Base-by-base conservation (phyloP, 1,140 invertebrate genomes). In the Cherax destructor region DNA sequence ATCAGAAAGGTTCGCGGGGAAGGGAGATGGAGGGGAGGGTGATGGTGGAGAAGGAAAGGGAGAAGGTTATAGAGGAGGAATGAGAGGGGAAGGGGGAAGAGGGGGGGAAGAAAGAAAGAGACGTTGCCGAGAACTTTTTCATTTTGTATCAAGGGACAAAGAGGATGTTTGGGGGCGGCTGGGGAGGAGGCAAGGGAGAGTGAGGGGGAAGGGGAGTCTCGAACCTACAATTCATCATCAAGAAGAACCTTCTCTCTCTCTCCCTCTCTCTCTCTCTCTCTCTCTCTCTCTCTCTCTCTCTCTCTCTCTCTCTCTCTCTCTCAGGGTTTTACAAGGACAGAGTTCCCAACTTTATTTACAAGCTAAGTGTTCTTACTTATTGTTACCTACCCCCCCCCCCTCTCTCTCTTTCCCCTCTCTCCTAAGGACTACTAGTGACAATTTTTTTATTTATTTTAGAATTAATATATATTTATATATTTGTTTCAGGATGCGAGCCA, bases 211-310 rank as follows among this genome's bases (percentile, higher is more conserved):
- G 52, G 65, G 72, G 47, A 18, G 24, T 41, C 72, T 61, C 49
- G 74, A 47, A 78, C 56, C 78, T 30, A n/a, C 86, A 80, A 80
- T 80, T 72, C 86, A 80, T 80, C 86, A 79, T 80, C 18, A 65
- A 41, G 47, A 81, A 84, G 81, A 59, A 80, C 49, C 69, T 18
- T 47, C 30, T 74, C 69, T 65, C 6, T 56, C 52, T 56, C 52
- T 56, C 6, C 11, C n/a, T 24, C 65, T 52, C 69, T 69, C 69
- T 74, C 21, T n/a, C 77, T 50, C 10, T 10, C 4, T 49, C 52
- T 77, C 74, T 49, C 10, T 3, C 30, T 30, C 24, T n/a, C 47
- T 30, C 16, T n/a, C 74, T 4, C 16, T 21, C 61, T 65, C 18
- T 65, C 5, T 65, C 18, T 4, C 6, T 16, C 4, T 24, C 69